Conservation (phyloP, 2,113 vertebrate species). For the Pseudopodoces humilis region DNA sequence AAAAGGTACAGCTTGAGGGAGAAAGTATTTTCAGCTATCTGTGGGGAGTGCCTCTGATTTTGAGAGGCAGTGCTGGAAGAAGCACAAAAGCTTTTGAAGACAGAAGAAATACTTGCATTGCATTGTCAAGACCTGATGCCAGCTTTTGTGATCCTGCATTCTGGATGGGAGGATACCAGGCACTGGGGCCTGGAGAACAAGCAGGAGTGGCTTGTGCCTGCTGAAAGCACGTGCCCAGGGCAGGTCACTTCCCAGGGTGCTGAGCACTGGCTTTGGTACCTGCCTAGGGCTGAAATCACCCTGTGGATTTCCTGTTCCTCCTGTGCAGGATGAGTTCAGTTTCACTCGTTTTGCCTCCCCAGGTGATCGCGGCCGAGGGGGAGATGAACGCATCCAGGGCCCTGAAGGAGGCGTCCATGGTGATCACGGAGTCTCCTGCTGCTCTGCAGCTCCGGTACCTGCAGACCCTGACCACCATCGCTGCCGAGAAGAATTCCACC, state of each 20-base stretch:
- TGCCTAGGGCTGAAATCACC: background rate
- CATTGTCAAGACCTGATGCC: background rate
- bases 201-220: fast-evolving
- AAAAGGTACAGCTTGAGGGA: background rate
- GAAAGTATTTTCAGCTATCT: background rate
- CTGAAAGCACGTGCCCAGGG: background rate
- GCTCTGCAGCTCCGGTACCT: slow-evolving; percentile 94
- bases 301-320: too few species aligned
- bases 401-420: slow-evolving; percentile 89
- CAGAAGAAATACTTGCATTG: background rate
- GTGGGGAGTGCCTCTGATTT: background rate
- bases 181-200: background rate
- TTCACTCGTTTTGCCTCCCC: fast-evolving
- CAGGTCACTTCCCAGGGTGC: background rate
- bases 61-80: background rate
- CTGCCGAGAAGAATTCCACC: slow-evolving; percentile 90
- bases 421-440: slow-evolving; percentile 88
- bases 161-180: fast-evolving
- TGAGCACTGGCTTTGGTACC: background rate
- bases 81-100: background rate
- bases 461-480: slow-evolving; percentile 91
- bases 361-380: slow-evolving; percentile 92
- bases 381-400: slow-evolving; percentile 91
- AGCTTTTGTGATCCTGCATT: background rate
- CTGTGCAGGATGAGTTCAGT: background rate